Percentiles rank a stretch among this genome's conserved stretches.
These are phyloP conservation scores for Xylocampa areola DNA, from an alignment of 2,888 invertebrate genomes.

Conservation along the genomic window DNA sequence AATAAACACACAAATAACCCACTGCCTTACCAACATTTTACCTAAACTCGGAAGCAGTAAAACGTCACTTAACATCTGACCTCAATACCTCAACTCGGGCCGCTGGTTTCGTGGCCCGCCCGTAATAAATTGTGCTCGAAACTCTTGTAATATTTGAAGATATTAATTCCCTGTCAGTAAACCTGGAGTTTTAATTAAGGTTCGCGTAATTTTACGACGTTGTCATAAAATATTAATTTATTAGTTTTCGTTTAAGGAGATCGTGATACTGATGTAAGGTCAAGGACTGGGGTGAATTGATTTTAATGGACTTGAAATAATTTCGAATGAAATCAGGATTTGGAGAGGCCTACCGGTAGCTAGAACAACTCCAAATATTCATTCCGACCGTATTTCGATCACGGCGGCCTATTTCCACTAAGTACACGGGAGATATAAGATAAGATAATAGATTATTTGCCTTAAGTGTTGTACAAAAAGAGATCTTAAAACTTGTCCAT, in stretches of 20 bases:
- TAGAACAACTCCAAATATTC: too few species aligned
- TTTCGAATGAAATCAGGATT: conserved; percentile 46
- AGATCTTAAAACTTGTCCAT: too few species aligned
- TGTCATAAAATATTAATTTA: conserved; percentile 54
- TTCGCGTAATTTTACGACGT: conserved; percentile 51
- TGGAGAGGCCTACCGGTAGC: too few species aligned
- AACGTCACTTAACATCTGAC: conserved; percentile 29
- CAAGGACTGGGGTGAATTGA: conserved; percentile 27
- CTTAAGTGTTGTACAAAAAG: too few species aligned
- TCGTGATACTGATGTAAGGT: conserved; percentile 26
- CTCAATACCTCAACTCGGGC: conserved; percentile 24
- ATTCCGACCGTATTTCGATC: too few species aligned
- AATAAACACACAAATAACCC: not conserved
- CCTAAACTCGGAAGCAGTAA: not conserved
- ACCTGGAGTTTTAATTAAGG: conserved; percentile 60
- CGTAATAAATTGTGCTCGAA: conserved; percentile 59
- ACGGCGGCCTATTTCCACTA: too few species aligned
- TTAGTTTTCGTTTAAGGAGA: conserved; percentile 42
- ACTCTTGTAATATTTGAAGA: conserved; percentile 62
- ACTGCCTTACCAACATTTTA: conserved; percentile 10
- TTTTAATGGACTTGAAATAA: conserved; percentile 27
- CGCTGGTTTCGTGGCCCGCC: conserved; percentile 32
- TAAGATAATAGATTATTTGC: too few species aligned
- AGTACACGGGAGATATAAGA: too few species aligned
- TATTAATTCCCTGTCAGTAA: conserved; percentile 63